Conservation (phyloP, 2,113 vertebrate species). For the Callochromis pleurospilus region DNA sequence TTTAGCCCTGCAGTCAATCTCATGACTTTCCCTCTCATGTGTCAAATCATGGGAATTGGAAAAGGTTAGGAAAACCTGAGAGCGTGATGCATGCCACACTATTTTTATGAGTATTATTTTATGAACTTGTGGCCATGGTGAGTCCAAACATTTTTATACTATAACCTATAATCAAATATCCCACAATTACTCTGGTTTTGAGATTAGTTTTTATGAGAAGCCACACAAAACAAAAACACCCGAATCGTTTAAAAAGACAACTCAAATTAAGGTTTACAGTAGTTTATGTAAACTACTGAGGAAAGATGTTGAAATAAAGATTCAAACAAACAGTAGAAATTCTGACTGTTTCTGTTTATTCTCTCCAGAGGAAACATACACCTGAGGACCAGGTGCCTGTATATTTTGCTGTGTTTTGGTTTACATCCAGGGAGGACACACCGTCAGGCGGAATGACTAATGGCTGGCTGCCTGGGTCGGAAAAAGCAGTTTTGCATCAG, state of each 20-base stretch:
- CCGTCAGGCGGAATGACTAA: background rate
- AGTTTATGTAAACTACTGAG: background rate
- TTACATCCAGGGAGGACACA: background rate
- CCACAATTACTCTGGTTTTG: background rate
- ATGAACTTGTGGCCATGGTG: background rate
- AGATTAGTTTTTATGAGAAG: background rate
- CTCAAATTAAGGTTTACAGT: background rate
- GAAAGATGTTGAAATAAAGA: background rate
- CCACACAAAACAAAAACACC: background rate
- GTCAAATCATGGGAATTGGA: background rate
- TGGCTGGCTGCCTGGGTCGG: background rate
- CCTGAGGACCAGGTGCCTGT: background rate
- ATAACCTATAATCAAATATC: background rate
- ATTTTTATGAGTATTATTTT: background rate
- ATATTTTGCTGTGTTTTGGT: background rate
- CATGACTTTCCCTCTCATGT: conserved; percentile 25
- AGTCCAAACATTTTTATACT: background rate
- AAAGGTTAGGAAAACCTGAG: background rate
- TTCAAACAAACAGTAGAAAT: background rate
- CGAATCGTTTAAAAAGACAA: background rate
- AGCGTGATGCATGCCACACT: background rate
- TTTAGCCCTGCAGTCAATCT: conserved; percentile 2
- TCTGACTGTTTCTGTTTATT: background rate
- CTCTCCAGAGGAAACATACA: background rate
- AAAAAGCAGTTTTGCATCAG: conserved; percentile 47